Evolutionary conservation across 2,113 vertebrate species (phyloP), one percentile per base, ranked within the genome.

Genomic region (Australoheros scitulus): DNA sequence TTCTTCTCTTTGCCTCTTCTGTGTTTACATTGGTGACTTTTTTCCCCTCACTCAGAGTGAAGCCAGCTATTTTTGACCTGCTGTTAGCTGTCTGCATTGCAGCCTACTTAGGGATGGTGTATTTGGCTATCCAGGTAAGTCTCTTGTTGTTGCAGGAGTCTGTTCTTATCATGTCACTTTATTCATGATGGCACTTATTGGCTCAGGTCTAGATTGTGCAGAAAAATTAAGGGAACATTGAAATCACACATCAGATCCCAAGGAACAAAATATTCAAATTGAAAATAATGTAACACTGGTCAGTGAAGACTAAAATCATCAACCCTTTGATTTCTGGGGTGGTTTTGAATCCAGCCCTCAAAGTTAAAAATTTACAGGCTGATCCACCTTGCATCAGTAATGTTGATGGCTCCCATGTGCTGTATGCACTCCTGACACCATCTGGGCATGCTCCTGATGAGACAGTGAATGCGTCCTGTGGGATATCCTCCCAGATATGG

Each of bases 41-140:
- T 15, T 17, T 6, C 11, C 6, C 2, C 41, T 20, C 41, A 11
- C 64, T 50, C 93, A 99, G 98, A 95, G 98, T 99, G 88, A 99
- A 99, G 87, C 98, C 98, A 1, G 98, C 98, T 1, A 98, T 99
- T 89, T 99, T 99, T n/a, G 98, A 99, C 93, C 95, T 99, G 75
- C 96, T 99, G 20, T 93, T 99, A 88, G 98, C 98, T 0, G 93
- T 98, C 61, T 99, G 98, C 90, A 99, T 99, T 1, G 97, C 97
- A 18, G 97, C 97, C 58, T 99, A 99, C 93, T 96, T 99, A 3
- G 98, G 97, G 3, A 91, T 97, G 85, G 96, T 98, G 86, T 99
- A 99, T 87, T 83, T 98, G 6, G 97, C 97, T 1, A 96, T 99
- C 77, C 98, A 98, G 97, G 98, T 99, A 76, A 79, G 90, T 85